phyloP scores from a whole-genome alignment of 2,888 invertebrate genomes.

The Oscheius sp. region DNA sequence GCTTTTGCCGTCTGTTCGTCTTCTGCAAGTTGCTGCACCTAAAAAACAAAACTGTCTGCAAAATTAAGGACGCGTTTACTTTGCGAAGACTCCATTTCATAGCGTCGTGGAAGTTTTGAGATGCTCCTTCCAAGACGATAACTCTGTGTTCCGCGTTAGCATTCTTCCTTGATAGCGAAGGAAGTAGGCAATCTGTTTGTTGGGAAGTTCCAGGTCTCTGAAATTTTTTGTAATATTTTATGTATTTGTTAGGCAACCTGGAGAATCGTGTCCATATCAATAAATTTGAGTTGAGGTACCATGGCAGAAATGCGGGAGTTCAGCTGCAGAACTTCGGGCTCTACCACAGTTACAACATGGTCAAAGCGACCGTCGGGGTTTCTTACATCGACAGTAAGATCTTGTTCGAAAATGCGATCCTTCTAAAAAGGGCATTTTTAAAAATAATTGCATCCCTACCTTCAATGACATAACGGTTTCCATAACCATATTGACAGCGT shows the following conservation, averaged over 20 bases:
- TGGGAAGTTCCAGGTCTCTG: slow-evolving; percentile 52
- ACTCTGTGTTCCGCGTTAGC: slow-evolving; percentile 63
- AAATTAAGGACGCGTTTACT: slow-evolving; percentile 28
- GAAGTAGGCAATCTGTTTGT: slow-evolving; percentile 36
- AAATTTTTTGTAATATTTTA: background rate
- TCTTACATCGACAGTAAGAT: slow-evolving; percentile 57
- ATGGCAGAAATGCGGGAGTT: slow-evolving; percentile 1
- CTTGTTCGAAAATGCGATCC: slow-evolving; percentile 56
- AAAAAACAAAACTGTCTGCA: background rate
- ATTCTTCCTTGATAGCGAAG: slow-evolving; percentile 41
- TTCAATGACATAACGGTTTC: slow-evolving; percentile 57
- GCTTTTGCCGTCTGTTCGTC: slow-evolving; percentile 49
- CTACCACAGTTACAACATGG: slow-evolving; percentile 60
- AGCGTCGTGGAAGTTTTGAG: slow-evolving; percentile 62
- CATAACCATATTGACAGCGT: slow-evolving; percentile 55
- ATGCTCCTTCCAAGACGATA: slow-evolving; percentile 61
- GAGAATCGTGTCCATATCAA: slow-evolving; percentile 62
- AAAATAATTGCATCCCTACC: slow-evolving; percentile 24
- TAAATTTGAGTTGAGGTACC: slow-evolving; percentile 46
- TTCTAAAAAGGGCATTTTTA: slow-evolving; percentile 40
- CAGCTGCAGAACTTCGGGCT: slow-evolving; percentile 45
- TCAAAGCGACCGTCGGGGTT: slow-evolving; percentile 56
- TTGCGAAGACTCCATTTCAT: slow-evolving; percentile 66
- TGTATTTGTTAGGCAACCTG: slow-evolving; percentile 18
- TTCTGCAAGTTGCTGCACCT: slow-evolving; percentile 45